Evolutionary conservation across 2,113 vertebrate genomes (phyloP).

Genomic region (Cercopithecus mona): DNA sequence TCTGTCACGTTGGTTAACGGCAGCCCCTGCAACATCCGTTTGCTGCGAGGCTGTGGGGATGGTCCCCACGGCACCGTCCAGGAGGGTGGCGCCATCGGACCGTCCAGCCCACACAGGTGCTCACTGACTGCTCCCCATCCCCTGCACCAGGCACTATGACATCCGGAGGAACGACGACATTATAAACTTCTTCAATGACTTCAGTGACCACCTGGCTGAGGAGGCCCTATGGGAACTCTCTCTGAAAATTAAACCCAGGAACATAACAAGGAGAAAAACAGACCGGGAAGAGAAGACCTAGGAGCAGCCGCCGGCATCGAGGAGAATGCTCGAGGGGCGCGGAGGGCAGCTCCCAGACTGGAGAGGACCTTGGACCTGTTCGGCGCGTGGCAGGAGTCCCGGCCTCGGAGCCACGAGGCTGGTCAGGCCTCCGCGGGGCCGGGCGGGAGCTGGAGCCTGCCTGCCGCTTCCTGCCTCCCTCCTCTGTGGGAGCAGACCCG

Average conservation of each 20-base stretch:
- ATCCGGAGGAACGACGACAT: slow-evolving; percentile 97
- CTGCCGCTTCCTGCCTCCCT: slow-evolving; percentile 46
- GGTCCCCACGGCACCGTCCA: rapidly evolving
- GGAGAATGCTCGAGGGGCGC: slow-evolving; percentile 69
- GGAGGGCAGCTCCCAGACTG: slow-evolving; percentile 76
- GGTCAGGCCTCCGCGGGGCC: not conserved
- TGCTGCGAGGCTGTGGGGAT: not conserved
- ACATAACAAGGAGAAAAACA: slow-evolving; percentile 94
- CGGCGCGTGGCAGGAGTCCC: not conserved
- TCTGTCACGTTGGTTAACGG: not conserved
- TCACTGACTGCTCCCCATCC: not conserved
- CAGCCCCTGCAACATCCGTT: rapidly evolving
- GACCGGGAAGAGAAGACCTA: slow-evolving; percentile 98
- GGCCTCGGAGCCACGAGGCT: not conserved
- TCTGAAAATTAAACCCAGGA: slow-evolving; percentile 97
- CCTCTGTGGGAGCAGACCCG: not conserved
- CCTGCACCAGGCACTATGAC: slow-evolving; percentile 92
- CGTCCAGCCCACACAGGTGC: not conserved
- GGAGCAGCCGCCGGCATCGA: slow-evolving; percentile 59
- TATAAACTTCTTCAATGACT: slow-evolving; percentile 98
- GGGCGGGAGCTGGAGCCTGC: not conserved
- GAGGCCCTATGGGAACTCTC: slow-evolving; percentile 99
- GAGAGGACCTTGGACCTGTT: slow-evolving; percentile 75
- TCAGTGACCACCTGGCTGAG: slow-evolving; percentile 98
- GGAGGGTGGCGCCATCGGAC: not conserved